These are phyloP conservation scores for Typhlomys cinereus DNA, from an alignment of 2,113 vertebrate species.

Conservation along the genomic window DNA sequence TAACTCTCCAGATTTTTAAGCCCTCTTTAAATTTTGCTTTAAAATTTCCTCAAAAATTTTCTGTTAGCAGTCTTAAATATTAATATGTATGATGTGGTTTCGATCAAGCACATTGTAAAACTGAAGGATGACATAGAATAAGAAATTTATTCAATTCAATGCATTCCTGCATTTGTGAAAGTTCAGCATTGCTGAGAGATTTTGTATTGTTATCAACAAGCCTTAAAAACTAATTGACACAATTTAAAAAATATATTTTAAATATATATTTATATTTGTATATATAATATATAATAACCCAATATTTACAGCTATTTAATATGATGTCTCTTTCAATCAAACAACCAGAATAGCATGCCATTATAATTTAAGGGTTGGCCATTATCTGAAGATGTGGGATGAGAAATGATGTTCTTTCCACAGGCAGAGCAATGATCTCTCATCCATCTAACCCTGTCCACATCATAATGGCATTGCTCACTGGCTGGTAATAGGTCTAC, in stretches of 20 bases:
- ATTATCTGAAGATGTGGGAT: neutral
- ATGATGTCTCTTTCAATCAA: neutral
- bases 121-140: conserved; percentile 5
- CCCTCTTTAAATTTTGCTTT: conserved; percentile 54
- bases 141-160: conserved; percentile 26
- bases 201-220: neutral
- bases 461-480: neutral
- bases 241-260: too few relatives aligned
- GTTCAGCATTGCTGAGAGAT: neutral
- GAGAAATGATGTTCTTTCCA: neutral
- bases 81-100: conserved; percentile 54
- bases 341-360: neutral
- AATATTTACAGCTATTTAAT: neutral
- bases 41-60: conserved; percentile 58
- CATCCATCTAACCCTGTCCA: neutral
- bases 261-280: too few relatives aligned
- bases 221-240: neutral
- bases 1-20: conserved; percentile 60
- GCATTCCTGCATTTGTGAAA: neutral
- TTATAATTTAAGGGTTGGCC: neutral
- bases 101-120: conserved; percentile 61
- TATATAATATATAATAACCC: neutral
- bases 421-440: neutral
- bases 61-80: conserved; percentile 42
- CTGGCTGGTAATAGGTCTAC: neutral